phyloP scores from a whole-genome alignment of 1,140 invertebrate genomes.

The Drosophila ohnishii region DNA sequence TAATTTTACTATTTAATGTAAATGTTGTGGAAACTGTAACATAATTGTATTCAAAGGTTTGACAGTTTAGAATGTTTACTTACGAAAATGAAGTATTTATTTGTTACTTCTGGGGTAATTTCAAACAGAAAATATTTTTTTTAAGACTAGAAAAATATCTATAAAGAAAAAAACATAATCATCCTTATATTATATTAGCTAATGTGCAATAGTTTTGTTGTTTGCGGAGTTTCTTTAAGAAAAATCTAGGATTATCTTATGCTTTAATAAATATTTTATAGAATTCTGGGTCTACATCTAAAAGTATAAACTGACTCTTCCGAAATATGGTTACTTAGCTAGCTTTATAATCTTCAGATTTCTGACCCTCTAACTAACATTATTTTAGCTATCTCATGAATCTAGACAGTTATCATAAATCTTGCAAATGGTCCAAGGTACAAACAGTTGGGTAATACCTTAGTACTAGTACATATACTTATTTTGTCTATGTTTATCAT shows the following conservation, averaged over 20 bases:
- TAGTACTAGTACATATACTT: constrained; percentile 16
- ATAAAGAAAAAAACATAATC: background rate
- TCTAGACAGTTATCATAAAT: background rate
- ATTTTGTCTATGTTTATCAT: constrained; percentile 5
- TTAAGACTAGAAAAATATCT: too few relatives aligned
- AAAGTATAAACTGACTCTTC: background rate
- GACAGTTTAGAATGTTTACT: too few relatives aligned
- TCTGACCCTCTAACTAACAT: background rate
- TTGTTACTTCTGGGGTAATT: too few relatives aligned
- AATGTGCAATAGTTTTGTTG: background rate
- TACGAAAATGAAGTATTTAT: too few relatives aligned
- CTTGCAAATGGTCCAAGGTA: background rate
- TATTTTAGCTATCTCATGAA: background rate
- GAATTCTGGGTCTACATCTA: too few relatives aligned
- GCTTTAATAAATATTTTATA: background rate
- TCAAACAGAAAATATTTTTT: background rate
- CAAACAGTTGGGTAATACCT: constrained; percentile 8
- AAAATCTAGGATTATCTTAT: background rate
- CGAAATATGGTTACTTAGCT: background rate
- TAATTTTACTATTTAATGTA: background rate
- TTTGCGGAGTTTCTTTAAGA: background rate
- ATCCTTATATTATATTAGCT: too few relatives aligned
- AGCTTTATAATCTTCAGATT: background rate
- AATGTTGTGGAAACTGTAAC: constrained; percentile 26
- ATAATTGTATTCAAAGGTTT: background rate